Percentiles rank a stretch among this genome's conserved stretches.
Evolutionary conservation across 2,888 invertebrate genomes (phyloP).

Genomic region (Rhodophaea formosa): DNA sequence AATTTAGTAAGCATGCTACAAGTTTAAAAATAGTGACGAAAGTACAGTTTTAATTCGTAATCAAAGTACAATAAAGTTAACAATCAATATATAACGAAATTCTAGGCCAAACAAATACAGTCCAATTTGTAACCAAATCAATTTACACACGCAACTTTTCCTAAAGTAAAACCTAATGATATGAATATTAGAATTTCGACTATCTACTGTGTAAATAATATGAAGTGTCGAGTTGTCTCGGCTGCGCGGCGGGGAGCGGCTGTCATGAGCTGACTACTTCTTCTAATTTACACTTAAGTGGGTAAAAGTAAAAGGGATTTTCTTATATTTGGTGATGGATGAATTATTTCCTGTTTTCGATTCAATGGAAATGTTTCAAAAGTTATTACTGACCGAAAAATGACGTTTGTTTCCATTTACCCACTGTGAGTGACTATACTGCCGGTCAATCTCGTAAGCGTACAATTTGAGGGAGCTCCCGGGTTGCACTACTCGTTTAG

Average conservation of each 20-base stretch:
- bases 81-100: conserved; percentile 55
- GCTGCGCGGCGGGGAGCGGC: conserved; percentile 43
- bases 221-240: conserved; percentile 42
- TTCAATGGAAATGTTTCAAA: no score
- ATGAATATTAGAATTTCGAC: conserved; percentile 78
- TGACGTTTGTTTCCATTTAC: no score
- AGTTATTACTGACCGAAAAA: no score
- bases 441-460: conserved; percentile 51
- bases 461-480: conserved; percentile 52
- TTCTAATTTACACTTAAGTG: conserved; percentile 31
- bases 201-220: conserved; percentile 73
- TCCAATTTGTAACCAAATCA: conserved; percentile 54
- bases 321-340: no score
- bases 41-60: conserved; percentile 31
- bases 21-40: conserved; percentile 36
- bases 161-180: conserved; percentile 81
- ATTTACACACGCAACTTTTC: conserved; percentile 58
- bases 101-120: conserved; percentile 63
- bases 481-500: conserved; percentile 50
- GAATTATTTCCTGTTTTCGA: no score
- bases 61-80: conserved; percentile 37
- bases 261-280: conserved; percentile 41
- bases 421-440: conserved; percentile 31
- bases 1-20: conserved; percentile 65
- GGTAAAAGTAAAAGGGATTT: no score